A percentile compares a stretch with the other conserved stretches of the same genome.
Evolutionary conservation across 2,888 invertebrate genomes (phyloP).

Genomic region (Xestoiulus laeticollis): DNA sequence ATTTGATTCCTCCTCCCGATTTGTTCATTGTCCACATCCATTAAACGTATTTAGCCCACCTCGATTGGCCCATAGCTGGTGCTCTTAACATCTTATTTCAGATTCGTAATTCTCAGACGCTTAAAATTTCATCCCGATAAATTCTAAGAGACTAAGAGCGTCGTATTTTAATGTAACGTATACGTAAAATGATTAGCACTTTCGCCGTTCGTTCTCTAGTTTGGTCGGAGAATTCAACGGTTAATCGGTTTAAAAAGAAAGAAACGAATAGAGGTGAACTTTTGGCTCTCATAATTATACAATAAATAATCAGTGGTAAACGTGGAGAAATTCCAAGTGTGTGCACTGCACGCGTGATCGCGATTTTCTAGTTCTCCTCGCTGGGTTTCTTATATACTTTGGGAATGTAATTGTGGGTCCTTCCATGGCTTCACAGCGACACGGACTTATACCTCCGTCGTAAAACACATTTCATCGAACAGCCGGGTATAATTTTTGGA

Average conservation of each 20-base stretch:
- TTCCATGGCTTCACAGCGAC: neutral
- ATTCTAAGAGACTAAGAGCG: neutral
- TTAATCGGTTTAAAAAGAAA: neutral
- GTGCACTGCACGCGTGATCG: neutral
- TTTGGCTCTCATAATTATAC: neutral
- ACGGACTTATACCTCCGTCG: too few species aligned
- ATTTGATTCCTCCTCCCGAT: too few species aligned
- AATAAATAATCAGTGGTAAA: neutral
- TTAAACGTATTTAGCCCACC: too few species aligned
- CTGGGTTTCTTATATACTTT: neutral
- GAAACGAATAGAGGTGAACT: neutral
- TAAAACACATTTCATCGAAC: too few species aligned
- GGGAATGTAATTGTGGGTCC: neutral
- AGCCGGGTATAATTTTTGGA: neutral
- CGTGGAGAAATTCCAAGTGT: neutral
- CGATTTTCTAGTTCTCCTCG: neutral
- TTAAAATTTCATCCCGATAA: neutral
- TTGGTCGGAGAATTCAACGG: neutral
- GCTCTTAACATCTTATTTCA: neutral
- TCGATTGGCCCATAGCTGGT: neutral
- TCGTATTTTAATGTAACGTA: neutral
- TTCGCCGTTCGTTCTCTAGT: neutral
- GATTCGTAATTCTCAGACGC: neutral
- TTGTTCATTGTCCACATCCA: too few species aligned
- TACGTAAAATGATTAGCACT: neutral